A percentile compares a stretch with the other conserved stretches of the same genome.
phyloP scores from a whole-genome alignment of 2,797 vertebrate species.

The Leucoraja ocellata region DNA sequence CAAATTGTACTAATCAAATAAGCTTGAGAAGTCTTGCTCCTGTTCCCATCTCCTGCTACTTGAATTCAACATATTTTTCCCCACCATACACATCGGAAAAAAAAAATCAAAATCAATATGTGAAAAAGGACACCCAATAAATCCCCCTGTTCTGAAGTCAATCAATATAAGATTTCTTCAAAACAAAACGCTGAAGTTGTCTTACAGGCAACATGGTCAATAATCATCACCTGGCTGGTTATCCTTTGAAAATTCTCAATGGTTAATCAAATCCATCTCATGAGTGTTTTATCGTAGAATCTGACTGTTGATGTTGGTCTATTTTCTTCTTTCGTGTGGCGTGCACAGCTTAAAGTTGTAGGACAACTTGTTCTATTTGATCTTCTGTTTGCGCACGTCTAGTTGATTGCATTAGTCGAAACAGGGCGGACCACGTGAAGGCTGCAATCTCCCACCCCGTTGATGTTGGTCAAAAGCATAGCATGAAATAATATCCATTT shows the following conservation, averaged over 20 bases:
- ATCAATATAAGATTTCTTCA: background rate
- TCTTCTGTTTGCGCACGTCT: too few species aligned
- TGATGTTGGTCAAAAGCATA: too few species aligned
- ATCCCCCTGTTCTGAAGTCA: background rate
- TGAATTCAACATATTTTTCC: background rate
- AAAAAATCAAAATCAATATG: background rate
- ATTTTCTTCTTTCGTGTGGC: too few species aligned
- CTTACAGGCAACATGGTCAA: background rate
- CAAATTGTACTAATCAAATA: background rate
- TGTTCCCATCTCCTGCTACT: background rate
- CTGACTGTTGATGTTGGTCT: background rate
- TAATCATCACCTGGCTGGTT: background rate
- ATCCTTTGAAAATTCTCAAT: background rate
- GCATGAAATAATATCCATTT: too few species aligned
- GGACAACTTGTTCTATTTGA: too few species aligned
- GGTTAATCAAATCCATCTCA: background rate
- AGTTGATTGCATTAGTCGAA: too few species aligned
- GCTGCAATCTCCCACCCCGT: too few species aligned
- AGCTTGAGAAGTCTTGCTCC: background rate
- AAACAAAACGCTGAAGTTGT: background rate
- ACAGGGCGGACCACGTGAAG: too few species aligned
- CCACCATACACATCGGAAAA: background rate
- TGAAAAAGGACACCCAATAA: background rate
- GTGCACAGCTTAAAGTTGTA: too few species aligned
- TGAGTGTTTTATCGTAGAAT: background rate